Conservation (phyloP, 2,113 vertebrate genomes). For the Zingel zingel region DNA sequence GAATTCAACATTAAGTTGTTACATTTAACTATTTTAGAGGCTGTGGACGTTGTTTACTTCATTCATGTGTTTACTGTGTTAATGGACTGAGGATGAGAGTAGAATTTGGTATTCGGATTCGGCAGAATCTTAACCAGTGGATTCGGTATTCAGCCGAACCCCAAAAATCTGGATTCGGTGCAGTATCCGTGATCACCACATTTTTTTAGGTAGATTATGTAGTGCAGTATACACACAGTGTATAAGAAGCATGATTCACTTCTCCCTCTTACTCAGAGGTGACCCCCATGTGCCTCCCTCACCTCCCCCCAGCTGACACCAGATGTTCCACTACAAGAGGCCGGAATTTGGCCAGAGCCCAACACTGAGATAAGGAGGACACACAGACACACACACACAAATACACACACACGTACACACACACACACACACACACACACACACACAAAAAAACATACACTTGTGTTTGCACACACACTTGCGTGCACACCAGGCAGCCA, state of each 20-base stretch:
- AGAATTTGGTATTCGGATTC: no score
- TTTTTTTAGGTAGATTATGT: neutral
- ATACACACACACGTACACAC: neutral
- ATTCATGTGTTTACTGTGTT: no score
- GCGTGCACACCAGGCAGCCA: neutral
- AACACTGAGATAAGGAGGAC: slow-evolving; percentile 47
- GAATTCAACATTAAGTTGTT: no score
- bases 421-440: neutral
- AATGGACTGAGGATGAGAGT: no score
- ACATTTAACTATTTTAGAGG: no score
- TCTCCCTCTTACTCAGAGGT: slow-evolving; percentile 47
- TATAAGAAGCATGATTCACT: slow-evolving; percentile 47
- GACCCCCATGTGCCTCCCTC: slow-evolving; percentile 27
- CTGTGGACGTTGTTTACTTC: no score
- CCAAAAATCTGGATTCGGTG: no score
- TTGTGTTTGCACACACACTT: neutral
- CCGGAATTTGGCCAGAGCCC: slow-evolving; percentile 42
- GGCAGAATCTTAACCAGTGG: no score
- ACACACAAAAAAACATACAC: neutral
- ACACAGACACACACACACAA: slow-evolving; percentile 1
- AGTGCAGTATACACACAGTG: slow-evolving; percentile 7
- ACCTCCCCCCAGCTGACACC: slow-evolving; percentile 38
- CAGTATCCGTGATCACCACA: no score
- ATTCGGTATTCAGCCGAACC: no score
- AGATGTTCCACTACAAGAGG: slow-evolving; percentile 50